phyloP scores from a whole-genome alignment of 2,888 invertebrate genomes.

The Apotomis turbidana region DNA sequence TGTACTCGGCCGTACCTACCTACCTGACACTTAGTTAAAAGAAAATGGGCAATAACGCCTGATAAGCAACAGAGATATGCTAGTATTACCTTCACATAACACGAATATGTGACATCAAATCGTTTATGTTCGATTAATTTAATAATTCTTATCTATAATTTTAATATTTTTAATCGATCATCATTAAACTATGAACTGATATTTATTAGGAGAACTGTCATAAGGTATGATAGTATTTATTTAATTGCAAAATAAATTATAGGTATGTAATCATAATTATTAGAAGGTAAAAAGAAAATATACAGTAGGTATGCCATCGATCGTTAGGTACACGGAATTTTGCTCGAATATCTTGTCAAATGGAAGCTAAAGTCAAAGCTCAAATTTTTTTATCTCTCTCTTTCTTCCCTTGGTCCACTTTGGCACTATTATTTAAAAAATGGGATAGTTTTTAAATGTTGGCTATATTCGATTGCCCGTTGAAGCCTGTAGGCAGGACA shows the following conservation, averaged over 20 bases:
- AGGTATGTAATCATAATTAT: not conserved
- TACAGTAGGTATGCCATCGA: no score
- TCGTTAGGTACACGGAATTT: no score
- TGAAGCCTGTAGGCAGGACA: no score
- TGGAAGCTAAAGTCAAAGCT: no score
- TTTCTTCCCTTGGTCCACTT: no score
- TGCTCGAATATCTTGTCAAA: no score
- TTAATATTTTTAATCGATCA: slow-evolving; percentile 20
- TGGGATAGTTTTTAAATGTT: no score
- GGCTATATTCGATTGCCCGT: no score
- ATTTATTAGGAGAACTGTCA: not conserved
- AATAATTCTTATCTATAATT: slow-evolving; percentile 25
- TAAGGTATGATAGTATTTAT: no score
- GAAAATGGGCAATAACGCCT: slow-evolving; percentile 24
- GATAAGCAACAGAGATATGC: slow-evolving; percentile 28
- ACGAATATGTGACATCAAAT: slow-evolving; percentile 20
- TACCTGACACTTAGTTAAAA: slow-evolving; percentile 31
- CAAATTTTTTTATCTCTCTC: no score
- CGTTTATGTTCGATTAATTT: slow-evolving; percentile 6
- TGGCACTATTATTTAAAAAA: no score
- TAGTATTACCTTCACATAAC: slow-evolving; percentile 12
- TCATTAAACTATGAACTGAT: slow-evolving; percentile 5
- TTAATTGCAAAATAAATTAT: no score
- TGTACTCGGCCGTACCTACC: slow-evolving; percentile 1
- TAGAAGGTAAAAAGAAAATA: not conserved